phyloP scores from a whole-genome alignment of 2,113 vertebrate species.

The Cavia aperea region DNA sequence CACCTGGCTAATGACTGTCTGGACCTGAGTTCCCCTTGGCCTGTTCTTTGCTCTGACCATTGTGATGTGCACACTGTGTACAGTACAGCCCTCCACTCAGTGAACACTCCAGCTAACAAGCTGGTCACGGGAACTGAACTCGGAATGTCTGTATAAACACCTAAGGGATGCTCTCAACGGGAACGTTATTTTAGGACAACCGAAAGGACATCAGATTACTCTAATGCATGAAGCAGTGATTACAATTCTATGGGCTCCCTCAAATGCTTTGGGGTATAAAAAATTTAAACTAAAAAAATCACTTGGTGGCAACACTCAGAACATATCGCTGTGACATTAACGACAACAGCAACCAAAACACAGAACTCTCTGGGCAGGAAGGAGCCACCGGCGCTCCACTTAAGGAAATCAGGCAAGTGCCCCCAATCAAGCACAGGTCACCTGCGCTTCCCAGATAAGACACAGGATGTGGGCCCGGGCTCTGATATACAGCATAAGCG shows the following conservation, averaged over 20 bases:
- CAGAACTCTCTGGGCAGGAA: not conserved
- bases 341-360: not conserved
- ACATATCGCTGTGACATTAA: not conserved
- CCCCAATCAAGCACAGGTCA: rapidly evolving
- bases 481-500: too few relatives aligned
- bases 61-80: too few relatives aligned
- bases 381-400: not conserved
- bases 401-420: not conserved
- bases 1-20: not conserved
- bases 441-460: rapidly evolving
- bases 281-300: not conserved
- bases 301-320: not conserved
- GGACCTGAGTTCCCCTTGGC: not conserved
- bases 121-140: not conserved
- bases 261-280: not conserved
- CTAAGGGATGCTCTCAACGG: not conserved
- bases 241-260: not conserved
- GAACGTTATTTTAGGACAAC: rapidly evolving
- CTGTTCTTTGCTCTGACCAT: not conserved
- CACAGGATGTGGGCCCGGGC: rapidly evolving
- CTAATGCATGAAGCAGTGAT: too few relatives aligned
- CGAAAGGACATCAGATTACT: not conserved
- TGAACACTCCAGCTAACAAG: not conserved
- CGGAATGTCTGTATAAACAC: not conserved
- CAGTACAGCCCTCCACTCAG: not conserved